Base-by-base conservation (phyloP, 1,140 invertebrate species). In the Dufourea novaeangliae region DNA sequence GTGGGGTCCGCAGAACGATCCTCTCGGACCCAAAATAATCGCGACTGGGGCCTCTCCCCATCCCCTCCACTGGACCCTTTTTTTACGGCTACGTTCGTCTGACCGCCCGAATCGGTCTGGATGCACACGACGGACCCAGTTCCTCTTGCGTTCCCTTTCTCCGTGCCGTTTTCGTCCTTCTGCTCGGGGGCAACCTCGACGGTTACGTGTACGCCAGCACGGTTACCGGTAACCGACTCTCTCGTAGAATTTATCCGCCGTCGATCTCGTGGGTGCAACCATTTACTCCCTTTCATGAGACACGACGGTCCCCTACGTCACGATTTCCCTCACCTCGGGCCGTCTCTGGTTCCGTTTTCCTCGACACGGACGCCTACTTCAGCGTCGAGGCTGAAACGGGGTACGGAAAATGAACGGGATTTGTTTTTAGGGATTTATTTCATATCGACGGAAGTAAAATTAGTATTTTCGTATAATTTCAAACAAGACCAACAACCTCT, bases 61-160 rank as follows among this genome's bases (percentile, higher is more conserved):
- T n/a, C n/a, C n/a, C n/a, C n/a, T n/a, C n/a, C n/a, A n/a, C n/a
- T n/a, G n/a, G n/a, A n/a, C n/a, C n/a, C n/a, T n/a, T n/a, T n/a
- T n/a, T n/a, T n/a, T n/a, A n/a, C n/a, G n/a, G n/a, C n/a, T n/a
- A n/a, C n/a, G n/a, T n/a, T n/a, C n/a, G 12, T 44, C 17, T 14
- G 12, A 11, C 41, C 11, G 41, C 41, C 0, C 17, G 20, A n/a
- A 72, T 52, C 59, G 44, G n/a, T 0, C 37, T n/a, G 41, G 67
- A 59, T 71, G 80, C 80, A 69, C n/a, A 54, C 78, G 39, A 29
- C 76, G 46, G 20, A 39, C 39, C 41, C 78, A 59, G 67, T 79
- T 27, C 71, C 56, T 79, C 80, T 86, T 85, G n/a, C n/a, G n/a
- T 75, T 87, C 85, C 79, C 86, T 84, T 82, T 84, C 86, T 77